Conservation (phyloP, 2,113 vertebrate genomes). For the Lagopus leucura region DNA sequence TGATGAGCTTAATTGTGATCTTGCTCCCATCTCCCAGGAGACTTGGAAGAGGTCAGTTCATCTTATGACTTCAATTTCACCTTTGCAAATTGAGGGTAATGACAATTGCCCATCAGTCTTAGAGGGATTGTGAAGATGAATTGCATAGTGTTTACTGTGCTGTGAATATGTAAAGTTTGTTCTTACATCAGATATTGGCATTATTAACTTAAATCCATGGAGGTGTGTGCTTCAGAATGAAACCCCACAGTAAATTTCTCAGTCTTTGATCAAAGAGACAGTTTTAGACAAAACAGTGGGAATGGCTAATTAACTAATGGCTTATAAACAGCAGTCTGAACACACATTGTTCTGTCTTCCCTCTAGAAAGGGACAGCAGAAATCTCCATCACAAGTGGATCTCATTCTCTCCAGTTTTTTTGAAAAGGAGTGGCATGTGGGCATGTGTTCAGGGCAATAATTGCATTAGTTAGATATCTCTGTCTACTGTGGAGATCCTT, state of each 20-base stretch:
- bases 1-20: not conserved
- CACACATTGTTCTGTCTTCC: not conserved
- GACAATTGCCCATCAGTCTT: not conserved
- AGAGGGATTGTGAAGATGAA: not conserved
- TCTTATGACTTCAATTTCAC: not conserved
- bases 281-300: not conserved
- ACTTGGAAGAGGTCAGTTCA: not conserved
- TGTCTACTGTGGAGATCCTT: not conserved
- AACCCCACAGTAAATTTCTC: not conserved
- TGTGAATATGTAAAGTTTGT: not conserved
- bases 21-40: not conserved
- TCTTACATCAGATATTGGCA: not conserved
- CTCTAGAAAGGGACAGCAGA: not conserved
- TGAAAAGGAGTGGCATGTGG: not conserved
- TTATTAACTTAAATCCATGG: not conserved
- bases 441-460: not conserved
- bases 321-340: not conserved
- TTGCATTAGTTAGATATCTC: not conserved
- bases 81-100: slow-evolving; percentile 14
- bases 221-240: not conserved
- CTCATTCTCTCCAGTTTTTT: not conserved
- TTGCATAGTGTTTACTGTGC: not conserved
- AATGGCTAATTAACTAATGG: not conserved
- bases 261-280: not conserved
- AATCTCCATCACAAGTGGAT: not conserved